These are phyloP conservation scores for Hyles vespertilio DNA, from an alignment of 1,140 invertebrate genomes.

Conservation along the genomic window DNA sequence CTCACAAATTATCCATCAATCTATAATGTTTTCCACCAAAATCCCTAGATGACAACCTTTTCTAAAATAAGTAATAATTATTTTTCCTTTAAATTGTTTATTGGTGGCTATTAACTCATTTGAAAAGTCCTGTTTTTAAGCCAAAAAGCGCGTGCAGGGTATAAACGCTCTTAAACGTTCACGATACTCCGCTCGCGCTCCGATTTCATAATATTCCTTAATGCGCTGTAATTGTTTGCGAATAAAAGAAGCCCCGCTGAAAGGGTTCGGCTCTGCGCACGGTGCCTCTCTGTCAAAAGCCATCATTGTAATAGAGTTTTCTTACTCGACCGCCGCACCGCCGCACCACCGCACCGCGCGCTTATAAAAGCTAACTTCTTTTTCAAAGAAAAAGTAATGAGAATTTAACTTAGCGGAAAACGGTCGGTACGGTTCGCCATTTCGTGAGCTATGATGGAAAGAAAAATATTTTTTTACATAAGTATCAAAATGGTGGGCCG, in stretches of 20 bases:
- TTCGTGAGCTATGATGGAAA: slow-evolving; percentile 43
- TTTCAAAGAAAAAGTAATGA: slow-evolving; percentile 66
- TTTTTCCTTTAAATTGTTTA: too few species aligned
- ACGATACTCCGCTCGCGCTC: slow-evolving; percentile 39
- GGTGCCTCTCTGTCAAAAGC: slow-evolving; percentile 47
- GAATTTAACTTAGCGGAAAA: slow-evolving; percentile 69
- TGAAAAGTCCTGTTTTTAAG: too few species aligned
- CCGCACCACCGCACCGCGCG: slow-evolving; percentile 11
- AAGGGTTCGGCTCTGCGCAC: slow-evolving; percentile 38
- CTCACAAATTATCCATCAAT: too few species aligned
- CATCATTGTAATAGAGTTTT: slow-evolving; percentile 64
- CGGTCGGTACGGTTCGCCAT: slow-evolving; percentile 36
- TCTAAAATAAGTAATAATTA: too few species aligned
- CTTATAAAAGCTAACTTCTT: slow-evolving; percentile 60
- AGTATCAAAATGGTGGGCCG: slow-evolving; percentile 24
- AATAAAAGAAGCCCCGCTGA: slow-evolving; percentile 50
- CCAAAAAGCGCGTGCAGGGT: too few species aligned
- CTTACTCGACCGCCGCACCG: slow-evolving; percentile 32
- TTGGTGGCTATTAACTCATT: too few species aligned
- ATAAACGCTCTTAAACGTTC: too few species aligned
- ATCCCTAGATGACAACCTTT: too few species aligned
- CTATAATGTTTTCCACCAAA: too few species aligned
- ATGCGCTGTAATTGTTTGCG: slow-evolving; percentile 55
- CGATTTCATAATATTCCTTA: slow-evolving; percentile 39
- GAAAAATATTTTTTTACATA: slow-evolving; percentile 58